Percentiles rank a stretch among this genome's conserved stretches.
Evolutionary conservation across 2,888 invertebrate species (phyloP).

Genomic region (Bugulina stolonifera): DNA sequence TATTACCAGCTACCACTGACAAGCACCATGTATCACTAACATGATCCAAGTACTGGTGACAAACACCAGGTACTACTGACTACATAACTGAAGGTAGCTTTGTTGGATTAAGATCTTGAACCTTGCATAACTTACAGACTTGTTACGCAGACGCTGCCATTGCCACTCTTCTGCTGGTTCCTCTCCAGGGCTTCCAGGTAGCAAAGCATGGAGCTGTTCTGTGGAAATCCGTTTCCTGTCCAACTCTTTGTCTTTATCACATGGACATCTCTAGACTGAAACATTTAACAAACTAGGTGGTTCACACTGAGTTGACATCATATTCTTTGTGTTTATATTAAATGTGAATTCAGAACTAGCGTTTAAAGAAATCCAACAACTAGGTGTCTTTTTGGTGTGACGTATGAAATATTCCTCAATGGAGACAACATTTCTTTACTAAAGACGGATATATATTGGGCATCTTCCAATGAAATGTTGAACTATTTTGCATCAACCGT

Average conservation of each 20-base stretch:
- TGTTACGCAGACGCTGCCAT: not conserved
- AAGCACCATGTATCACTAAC: not conserved
- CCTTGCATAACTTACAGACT: not conserved
- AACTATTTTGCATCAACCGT: too few relatives aligned
- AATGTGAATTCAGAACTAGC: not conserved
- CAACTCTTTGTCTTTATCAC: not conserved
- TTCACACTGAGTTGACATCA: too few relatives aligned
- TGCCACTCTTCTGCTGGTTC: not conserved
- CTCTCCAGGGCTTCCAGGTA: not conserved
- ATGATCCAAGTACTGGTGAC: not conserved
- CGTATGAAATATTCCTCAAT: too few relatives aligned
- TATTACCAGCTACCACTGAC: not conserved
- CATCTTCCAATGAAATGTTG: too few relatives aligned
- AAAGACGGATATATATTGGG: too few relatives aligned
- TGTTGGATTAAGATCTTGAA: not conserved
- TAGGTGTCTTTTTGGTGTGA: too few relatives aligned
- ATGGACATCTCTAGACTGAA: not conserved
- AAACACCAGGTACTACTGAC: not conserved
- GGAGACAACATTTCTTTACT: too few relatives aligned
- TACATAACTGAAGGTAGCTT: not conserved
- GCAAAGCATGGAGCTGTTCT: not conserved
- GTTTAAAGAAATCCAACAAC: too few relatives aligned
- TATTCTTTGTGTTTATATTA: not conserved
- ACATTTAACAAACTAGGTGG: not conserved
- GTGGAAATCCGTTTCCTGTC: not conserved